Base-by-base conservation (phyloP, 2,797 vertebrate species). In the Danio albolineatus region DNA sequence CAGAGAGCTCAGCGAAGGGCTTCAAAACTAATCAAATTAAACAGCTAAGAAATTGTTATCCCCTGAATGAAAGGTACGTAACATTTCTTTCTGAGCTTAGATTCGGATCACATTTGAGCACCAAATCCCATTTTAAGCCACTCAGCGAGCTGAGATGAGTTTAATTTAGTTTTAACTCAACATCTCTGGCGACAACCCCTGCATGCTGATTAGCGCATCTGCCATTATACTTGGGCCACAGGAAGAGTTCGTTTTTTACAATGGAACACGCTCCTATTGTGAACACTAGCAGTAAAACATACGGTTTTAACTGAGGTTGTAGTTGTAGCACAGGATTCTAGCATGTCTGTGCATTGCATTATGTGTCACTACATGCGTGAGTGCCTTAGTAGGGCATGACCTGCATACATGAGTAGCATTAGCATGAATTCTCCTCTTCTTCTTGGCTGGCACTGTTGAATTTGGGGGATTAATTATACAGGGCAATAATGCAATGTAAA, bases 11-110 rank as follows among this genome's bases (percentile, higher is more conserved):
- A 65, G 53, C 8, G 60, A 14, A 51, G 46, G 59, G 28, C 53
- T 62, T 80, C 14, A 44, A 60, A 61, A 48, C 46, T 60, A 70
- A 85, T 80, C 79, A 82, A 78, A 72, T 82, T 53, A 77, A 82
- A 82, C 78, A 62, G 72, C 46, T 17, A 51, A 43, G 60, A 78
- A 72, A 82, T 79, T 60, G 43, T 66, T 36, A 73, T 79, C 38
- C 19, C 44, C 48, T 14, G 41, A 77, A 73, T 67, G 16, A 48
- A 67, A 49, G 51, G 2, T 48, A 71, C 14, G 39, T 38, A 48
- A 57, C 28, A 69, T 78, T 69, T 67, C 64, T 67, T 38, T 59
- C 64, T 10, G 17, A 41, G 12, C 54, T 69, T 8, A 59, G 60
- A 82, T 77, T 78, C 54, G 14, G 76, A 78, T 78, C 44, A 48